Base-by-base conservation (phyloP, 2,888 invertebrate genomes). In the Lathronympha strigana region DNA sequence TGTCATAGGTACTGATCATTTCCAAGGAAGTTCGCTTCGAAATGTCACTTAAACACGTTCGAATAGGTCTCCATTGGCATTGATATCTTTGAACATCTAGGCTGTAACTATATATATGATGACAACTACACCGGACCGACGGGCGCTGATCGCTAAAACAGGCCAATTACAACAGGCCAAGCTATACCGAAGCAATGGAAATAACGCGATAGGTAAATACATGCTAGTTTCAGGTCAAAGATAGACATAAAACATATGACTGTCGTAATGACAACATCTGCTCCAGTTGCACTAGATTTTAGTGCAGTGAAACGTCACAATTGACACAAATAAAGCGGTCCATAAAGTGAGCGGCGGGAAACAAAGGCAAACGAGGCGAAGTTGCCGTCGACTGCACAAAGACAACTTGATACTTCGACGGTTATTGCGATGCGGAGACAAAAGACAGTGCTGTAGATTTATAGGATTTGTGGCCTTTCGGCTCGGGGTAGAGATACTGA, bases 221-320 rank as follows among this genome's bases (percentile, higher is more conserved):
- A n/a, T n/a, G n/a, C n/a, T n/a, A n/a, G n/a, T n/a, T n/a, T n/a
- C n/a, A n/a, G n/a, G n/a, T n/a, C 38, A 38, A 45, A 21, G 4
- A 45, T 21, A 45, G 9, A 43, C 43, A 21, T 43, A 13, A 43
- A 43, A 43, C 6, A 2, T 28, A 15, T 17, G 21, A 49, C 19
- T 5, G 19, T 19, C 13, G 13, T 50, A 25, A 28, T 15, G 4
- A 15, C n/a, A 8, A 15, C 17, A 13, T 15, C 5, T n/a, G 4
- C 17, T 17, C 8, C 3, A 17, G 9, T 19, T 13, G 11, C 3
- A 15, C 15, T 15, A 47, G 45, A 45, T 21, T 51, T 19, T 33
- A 33, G 33, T 51, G 33, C 53, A 53, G n/a, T 53, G 53, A 53
- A 53, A 33, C 53, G 53, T 53, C 36, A 53, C 33, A 53, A 38